Percentiles rank a stretch among this genome's conserved stretches.
These are phyloP conservation scores for Gymnothorax reevesii DNA, from an alignment of 2,797 vertebrate species.

Conservation along the genomic window DNA sequence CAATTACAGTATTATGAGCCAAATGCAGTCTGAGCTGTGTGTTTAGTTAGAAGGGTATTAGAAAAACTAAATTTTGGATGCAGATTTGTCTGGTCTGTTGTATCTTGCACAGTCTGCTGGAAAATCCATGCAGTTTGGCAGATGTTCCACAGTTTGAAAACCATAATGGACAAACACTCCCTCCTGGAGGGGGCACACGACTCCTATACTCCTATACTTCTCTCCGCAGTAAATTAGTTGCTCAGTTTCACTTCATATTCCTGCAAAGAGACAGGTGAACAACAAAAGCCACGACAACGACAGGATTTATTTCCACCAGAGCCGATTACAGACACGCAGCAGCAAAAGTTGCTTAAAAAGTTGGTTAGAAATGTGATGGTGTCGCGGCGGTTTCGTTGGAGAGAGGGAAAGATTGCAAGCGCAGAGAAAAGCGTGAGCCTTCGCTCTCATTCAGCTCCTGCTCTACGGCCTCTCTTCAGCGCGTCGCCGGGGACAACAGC, in stretches of 20 bases:
- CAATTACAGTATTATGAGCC: background rate
- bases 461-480: slow-evolving; percentile 37
- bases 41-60: background rate
- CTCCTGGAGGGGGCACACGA: background rate
- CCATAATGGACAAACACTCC: background rate
- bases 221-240: background rate
- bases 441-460: slow-evolving; percentile 47
- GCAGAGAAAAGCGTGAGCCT: slow-evolving; percentile 10
- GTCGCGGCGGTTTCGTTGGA: too few species aligned
- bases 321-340: background rate
- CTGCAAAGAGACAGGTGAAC: background rate
- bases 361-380: background rate
- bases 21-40: background rate
- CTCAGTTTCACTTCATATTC: background rate
- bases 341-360: background rate
- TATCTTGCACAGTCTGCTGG: background rate
- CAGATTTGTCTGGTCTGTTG: background rate
- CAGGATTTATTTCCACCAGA: background rate
- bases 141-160: background rate
- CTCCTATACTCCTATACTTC: background rate
- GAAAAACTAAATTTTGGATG: background rate
- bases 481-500: slow-evolving; percentile 46
- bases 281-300: background rate
- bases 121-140: background rate
- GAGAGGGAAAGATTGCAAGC: too few species aligned